Percentiles rank a stretch among this genome's conserved stretches.
phyloP scores from a whole-genome alignment of 2,888 invertebrate genomes.

The Ceramica pisi region DNA sequence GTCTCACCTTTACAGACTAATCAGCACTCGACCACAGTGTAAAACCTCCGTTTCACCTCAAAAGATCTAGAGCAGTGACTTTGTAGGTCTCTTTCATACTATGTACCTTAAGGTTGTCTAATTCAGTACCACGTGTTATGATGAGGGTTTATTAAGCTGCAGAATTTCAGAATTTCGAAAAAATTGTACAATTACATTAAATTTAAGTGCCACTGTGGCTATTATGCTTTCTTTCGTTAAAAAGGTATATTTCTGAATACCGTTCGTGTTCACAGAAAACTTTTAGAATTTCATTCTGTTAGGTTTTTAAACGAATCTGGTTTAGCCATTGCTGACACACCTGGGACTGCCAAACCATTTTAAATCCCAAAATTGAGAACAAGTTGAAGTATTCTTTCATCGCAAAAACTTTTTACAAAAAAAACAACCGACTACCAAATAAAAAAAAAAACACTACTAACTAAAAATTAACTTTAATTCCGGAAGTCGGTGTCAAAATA shows the following conservation, averaged over 20 bases:
- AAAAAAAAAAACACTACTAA: too few relatives aligned
- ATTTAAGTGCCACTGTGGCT: conserved; percentile 69
- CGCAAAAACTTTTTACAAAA: too few relatives aligned
- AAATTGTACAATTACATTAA: conserved; percentile 75
- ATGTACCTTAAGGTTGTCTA: conserved; percentile 52
- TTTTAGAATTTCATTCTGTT: not conserved
- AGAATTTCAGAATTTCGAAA: conserved; percentile 69
- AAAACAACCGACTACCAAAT: too few relatives aligned
- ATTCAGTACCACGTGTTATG: conserved; percentile 50
- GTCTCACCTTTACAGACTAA: conserved; percentile 64
- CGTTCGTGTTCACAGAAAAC: conserved; percentile 2
- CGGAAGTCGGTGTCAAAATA: too few relatives aligned
- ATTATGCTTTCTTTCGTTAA: conserved; percentile 70
- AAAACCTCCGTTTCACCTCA: not conserved
- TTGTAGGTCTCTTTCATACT: conserved; percentile 9
- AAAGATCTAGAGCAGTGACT: conserved; percentile 23
- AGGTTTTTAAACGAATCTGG: conserved; percentile 8
- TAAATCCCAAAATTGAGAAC: not conserved
- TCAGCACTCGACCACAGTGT: conserved; percentile 59
- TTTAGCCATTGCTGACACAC: not conserved
- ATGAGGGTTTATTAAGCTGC: conserved; percentile 70
- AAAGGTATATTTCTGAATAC: conserved; percentile 51
- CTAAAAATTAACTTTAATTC: too few relatives aligned
- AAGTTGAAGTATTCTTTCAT: not conserved
- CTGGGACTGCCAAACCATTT: not conserved